Evolutionary conservation across 2,113 vertebrate genomes (phyloP).

Genomic region (Neolamprologus cancellatus): DNA sequence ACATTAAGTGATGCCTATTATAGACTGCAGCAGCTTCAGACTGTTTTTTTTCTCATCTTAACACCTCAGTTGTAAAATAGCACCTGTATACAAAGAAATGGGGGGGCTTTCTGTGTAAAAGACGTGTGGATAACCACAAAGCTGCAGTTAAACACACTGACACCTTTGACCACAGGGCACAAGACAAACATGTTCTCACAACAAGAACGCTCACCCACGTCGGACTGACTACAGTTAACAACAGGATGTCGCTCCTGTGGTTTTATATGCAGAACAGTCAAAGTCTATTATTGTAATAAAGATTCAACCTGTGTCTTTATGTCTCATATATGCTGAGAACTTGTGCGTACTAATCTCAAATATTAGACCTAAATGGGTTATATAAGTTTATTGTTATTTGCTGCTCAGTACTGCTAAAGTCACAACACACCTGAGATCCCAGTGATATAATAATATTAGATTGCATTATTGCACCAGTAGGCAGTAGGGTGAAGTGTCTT

Average conservation of each 20-base stretch:
- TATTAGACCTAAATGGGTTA: neutral
- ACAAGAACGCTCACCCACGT: neutral
- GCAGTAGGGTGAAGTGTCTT: too few relatives aligned
- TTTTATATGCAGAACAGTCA: neutral
- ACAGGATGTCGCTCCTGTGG: neutral
- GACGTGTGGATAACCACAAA: neutral
- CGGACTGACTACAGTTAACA: neutral
- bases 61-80: neutral
- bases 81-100: neutral
- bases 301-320: neutral
- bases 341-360: rapidly evolving
- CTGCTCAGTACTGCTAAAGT: neutral
- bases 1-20: neutral
- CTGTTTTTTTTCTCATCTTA: neutral
- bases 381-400: neutral
- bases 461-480: neutral
- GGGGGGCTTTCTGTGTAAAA: neutral
- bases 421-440: neutral
- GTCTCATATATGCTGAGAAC: neutral
- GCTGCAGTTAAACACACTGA: neutral
- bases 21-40: neutral
- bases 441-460: neutral
- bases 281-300: neutral
- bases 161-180: neutral
- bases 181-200: neutral